A percentile compares a stretch with the other conserved stretches of the same genome.
These are phyloP conservation scores for Ectropis grisescens DNA, from an alignment of 1,140 invertebrate genomes.

Conservation along the genomic window DNA sequence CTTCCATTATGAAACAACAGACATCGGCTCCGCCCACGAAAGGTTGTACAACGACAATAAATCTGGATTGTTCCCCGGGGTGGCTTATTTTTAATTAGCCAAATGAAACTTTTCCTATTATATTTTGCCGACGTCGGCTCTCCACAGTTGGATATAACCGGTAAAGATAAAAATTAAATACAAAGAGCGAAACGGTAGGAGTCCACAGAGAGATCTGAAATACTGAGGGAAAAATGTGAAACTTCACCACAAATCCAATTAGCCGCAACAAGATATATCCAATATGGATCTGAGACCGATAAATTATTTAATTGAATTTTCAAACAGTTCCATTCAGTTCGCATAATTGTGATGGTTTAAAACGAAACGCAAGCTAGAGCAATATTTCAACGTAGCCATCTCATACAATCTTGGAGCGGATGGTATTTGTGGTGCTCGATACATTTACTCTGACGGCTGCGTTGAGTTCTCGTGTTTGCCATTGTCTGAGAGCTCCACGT, in stretches of 20 bases:
- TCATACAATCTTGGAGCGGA: slow-evolving; percentile 44
- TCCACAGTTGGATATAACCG: slow-evolving; percentile 18
- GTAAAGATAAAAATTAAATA: slow-evolving; percentile 50
- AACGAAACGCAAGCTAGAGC: too few relatives aligned
- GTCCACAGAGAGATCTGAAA: slow-evolving; percentile 14
- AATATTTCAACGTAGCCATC: slow-evolving; percentile 38
- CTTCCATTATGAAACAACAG: slow-evolving; percentile 32
- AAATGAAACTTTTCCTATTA: slow-evolving; percentile 60
- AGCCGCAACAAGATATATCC: slow-evolving; percentile 38
- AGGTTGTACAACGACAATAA: slow-evolving; percentile 38
- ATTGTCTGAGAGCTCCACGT: slow-evolving; percentile 50
- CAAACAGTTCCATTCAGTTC: slow-evolving; percentile 4
- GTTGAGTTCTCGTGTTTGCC: slow-evolving; percentile 43
- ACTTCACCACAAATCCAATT: slow-evolving; percentile 46
- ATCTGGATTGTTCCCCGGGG: slow-evolving; percentile 35
- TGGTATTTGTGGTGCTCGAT: slow-evolving; percentile 49
- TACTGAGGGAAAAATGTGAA: slow-evolving; percentile 31
- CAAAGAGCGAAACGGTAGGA: slow-evolving; percentile 20
- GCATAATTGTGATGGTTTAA: slow-evolving; percentile 5
- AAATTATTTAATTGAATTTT: slow-evolving; percentile 29
- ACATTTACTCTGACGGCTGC: slow-evolving; percentile 42
- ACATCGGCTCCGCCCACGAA: slow-evolving; percentile 19
- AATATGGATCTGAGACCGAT: slow-evolving; percentile 27
- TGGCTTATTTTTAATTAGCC: slow-evolving; percentile 58
- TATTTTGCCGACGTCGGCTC: slow-evolving; percentile 33